These are phyloP conservation scores for Meandrusa payeni DNA, from an alignment of 2,888 invertebrate genomes.

Conservation along the genomic window DNA sequence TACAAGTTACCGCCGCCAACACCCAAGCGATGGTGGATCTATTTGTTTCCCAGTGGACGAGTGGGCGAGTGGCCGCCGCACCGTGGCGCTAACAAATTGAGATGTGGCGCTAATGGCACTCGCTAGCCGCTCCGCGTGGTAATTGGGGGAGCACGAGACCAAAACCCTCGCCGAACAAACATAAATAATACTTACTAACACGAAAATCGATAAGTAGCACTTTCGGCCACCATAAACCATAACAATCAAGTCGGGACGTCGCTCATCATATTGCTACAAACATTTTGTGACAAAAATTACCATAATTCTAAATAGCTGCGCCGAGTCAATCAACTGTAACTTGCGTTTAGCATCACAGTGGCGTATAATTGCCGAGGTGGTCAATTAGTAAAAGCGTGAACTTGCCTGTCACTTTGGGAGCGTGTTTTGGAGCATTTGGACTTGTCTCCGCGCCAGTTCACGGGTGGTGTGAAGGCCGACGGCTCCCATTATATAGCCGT, in stretches of 20 bases:
- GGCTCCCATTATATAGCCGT: conserved; percentile 55
- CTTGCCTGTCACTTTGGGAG: conserved; percentile 67
- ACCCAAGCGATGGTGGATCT: conserved; percentile 3
- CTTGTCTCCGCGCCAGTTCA: conserved; percentile 41
- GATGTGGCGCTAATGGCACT: conserved; percentile 44
- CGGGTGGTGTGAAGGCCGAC: conserved; percentile 66
- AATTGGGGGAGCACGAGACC: conserved; percentile 48
- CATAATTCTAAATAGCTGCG: conserved; percentile 48
- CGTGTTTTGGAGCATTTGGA: conserved; percentile 42
- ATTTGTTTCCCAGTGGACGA: conserved; percentile 22
- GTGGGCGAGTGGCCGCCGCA: conserved; percentile 20
- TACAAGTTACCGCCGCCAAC: no score
- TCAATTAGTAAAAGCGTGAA: conserved; percentile 75
- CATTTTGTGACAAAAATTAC: conserved; percentile 36
- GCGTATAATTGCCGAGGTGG: conserved; percentile 66
- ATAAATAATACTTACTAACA: conserved; percentile 36
- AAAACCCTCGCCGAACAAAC: conserved; percentile 39
- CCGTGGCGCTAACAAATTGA: conserved; percentile 48
- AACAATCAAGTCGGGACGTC: conserved; percentile 26
- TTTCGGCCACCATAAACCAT: conserved; percentile 23
- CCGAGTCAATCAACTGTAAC: conserved; percentile 61
- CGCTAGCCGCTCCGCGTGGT: conserved; percentile 35
- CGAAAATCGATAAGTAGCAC: conserved; percentile 40
- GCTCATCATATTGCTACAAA: conserved; percentile 30
- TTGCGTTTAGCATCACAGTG: conserved; percentile 57